Percentiles rank a stretch among this genome's conserved stretches.
Evolutionary conservation across 2,888 invertebrate species (phyloP).

Genomic region (Aleiodes alternator): DNA sequence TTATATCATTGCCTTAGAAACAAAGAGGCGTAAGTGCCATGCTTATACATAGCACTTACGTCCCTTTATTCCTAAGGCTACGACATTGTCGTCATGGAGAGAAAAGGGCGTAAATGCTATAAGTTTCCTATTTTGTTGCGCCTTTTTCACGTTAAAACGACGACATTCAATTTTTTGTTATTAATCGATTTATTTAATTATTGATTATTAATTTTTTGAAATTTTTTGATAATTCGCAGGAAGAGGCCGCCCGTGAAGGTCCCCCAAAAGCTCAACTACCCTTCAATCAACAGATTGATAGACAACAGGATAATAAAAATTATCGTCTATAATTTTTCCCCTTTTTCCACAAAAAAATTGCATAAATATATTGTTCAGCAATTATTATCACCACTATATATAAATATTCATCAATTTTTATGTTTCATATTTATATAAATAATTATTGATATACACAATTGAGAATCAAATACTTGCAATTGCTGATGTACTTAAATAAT

Average conservation of each 20-base stretch:
- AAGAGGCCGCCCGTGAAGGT: slow-evolving; percentile 78
- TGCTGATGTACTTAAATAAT: background rate
- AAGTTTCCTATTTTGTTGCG: no score
- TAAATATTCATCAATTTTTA: background rate
- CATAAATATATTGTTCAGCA: slow-evolving; percentile 1
- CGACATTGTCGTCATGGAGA: no score
- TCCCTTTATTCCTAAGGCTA: no score
- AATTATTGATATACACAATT: background rate
- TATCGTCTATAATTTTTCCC: slow-evolving; percentile 57
- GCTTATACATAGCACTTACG: no score
- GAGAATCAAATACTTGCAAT: background rate
- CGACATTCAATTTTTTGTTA: no score
- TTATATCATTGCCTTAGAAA: no score
- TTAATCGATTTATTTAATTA: background rate
- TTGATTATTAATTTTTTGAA: slow-evolving; percentile 7
- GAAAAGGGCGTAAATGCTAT: no score
- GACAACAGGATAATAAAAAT: slow-evolving; percentile 67
- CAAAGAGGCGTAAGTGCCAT: no score
- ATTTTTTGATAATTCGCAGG: slow-evolving; percentile 74
- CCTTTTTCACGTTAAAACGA: no score
- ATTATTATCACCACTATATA: background rate
- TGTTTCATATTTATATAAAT: background rate
- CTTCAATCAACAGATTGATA: slow-evolving; percentile 68
- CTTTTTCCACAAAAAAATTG: background rate
- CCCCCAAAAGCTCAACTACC: slow-evolving; percentile 65